These are phyloP conservation scores for Suricata suricatta DNA, from an alignment of 2,113 vertebrate species.

Conservation along the genomic window DNA sequence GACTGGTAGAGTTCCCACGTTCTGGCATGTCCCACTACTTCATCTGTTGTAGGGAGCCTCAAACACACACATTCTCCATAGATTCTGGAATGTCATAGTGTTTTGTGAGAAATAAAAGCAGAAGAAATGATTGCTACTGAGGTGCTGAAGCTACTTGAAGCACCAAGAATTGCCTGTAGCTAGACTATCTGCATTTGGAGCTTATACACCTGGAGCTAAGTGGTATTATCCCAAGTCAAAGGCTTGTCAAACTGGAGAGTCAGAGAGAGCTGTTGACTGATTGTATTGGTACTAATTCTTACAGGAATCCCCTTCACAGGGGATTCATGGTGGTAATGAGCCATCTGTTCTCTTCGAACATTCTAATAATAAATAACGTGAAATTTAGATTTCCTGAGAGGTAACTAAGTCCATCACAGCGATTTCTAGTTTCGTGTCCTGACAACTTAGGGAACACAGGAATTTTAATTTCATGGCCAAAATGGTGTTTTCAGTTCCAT, in stretches of 20 bases:
- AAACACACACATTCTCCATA: not conserved
- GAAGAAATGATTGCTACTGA: not conserved
- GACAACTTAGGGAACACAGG: not conserved
- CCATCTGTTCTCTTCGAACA: not conserved
- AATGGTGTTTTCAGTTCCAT: not conserved
- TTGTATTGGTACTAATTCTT: not conserved
- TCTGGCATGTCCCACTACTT: not conserved
- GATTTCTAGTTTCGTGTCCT: not conserved
- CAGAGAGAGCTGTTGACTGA: not conserved
- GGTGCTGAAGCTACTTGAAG: not conserved
- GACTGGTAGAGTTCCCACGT: not conserved
- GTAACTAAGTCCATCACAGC: not conserved
- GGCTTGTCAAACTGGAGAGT: not conserved
- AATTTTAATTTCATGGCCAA: not conserved
- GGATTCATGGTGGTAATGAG: not conserved
- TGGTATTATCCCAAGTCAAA: not conserved
- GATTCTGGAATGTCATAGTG: not conserved
- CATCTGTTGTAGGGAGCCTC: not conserved
- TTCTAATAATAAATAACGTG: not conserved
- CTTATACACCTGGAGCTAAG: not conserved
- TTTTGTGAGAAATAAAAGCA: not conserved
- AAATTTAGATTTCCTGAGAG: not conserved
- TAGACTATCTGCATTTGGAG: not conserved
- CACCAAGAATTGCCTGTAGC: not conserved
- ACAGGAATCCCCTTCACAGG: not conserved